Base-by-base conservation (phyloP, 23 tunicate species). In the Aplidium turbinatum region DNA sequence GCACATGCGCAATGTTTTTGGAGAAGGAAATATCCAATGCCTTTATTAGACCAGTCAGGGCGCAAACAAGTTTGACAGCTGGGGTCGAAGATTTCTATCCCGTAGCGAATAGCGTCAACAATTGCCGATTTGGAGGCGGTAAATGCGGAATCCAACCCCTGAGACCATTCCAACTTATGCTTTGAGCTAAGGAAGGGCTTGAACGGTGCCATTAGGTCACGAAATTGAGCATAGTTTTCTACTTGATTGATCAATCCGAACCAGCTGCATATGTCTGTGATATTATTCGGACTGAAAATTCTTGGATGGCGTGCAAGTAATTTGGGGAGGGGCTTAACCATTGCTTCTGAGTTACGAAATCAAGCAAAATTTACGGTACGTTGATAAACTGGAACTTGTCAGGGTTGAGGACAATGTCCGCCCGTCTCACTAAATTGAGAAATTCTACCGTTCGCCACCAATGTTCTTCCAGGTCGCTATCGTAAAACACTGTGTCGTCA, bases 1-100 rank as follows among this genome's bases (percentile, higher is more conserved):
- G 47, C n/a, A 23, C 75, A 78, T 1, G 42, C 13, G 45, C 81
- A 76, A 33, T 78, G 73, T 47, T 78, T 65, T 53, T 65, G 83
- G 4, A 65, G 63, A 27, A 64, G 38, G n/a, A 47, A 65, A 29
- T 48, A 78, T 31, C 74, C 83, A 26, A 78, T 74, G 32, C 70
- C 79, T 29, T 70, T 29, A 18, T 4, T 47, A 11, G 76, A 70
- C 61, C 61, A 70, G 58, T 70, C 76, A 3, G 60, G 35, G 35
- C 19, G 38, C 4, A 47, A 31, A 58, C 61, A 70, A 5, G 76
- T 70, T 3, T 22, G 61, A 7, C 35, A 38, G 7, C 7, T 35
- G 7, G 25, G 27, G 29, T 35, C 73, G 29, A 67, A 67, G 22
- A 67, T 67, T 24, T 67, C 28, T 20, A 67, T 13, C 3, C 25